Base-by-base conservation (phyloP, 2,888 invertebrate species). In the Ichneumon xanthorius region DNA sequence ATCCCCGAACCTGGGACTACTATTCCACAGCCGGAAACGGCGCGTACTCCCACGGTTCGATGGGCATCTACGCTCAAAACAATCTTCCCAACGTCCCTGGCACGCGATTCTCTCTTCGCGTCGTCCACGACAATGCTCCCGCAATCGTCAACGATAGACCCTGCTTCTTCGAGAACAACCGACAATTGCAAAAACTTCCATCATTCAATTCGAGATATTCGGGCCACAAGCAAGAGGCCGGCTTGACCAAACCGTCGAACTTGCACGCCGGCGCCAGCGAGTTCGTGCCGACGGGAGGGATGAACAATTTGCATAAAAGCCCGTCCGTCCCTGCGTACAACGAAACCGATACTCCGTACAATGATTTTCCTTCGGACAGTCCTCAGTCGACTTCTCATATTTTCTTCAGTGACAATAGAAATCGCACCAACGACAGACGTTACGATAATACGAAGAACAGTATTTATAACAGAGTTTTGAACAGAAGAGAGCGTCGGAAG, bases 181-280 rank as follows among this genome's bases (percentile, higher is more conserved):
- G 79, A 68, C 53, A 63, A 6, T 55, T 63, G 26, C 83, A 81
- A 9, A 85, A 87, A 71, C 50, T 82, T 68, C 67, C 81, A 5
- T 75, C 82, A 3, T 82, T 73, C 68, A 80, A 82, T 58, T 50
- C 77, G 26, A 16, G 77, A 22, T 53, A 65, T 37, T 76, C 33
- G 7, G 50, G 7, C 14, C 76, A 53, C 14, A 63, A 76, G n/a
- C 19, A 19, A 30, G 65, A 76, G 6, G 22, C 73, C 2, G 48
- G 37, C 14, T 19, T 83, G 77, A 82, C 87, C 0, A 86, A 89
- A 50, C 86, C 90, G 87, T 95, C 96, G 53, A 95, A 95, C 88
- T 93, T 96, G 61, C 95, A 95, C 80, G 93, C 95, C 16, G 95
- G 95, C 65, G 96, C 96, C 26, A 95, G 93, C 84, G 96, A 96